Base-by-base conservation (phyloP, 2,113 vertebrate species). In the Oreochromis spilurus region DNA sequence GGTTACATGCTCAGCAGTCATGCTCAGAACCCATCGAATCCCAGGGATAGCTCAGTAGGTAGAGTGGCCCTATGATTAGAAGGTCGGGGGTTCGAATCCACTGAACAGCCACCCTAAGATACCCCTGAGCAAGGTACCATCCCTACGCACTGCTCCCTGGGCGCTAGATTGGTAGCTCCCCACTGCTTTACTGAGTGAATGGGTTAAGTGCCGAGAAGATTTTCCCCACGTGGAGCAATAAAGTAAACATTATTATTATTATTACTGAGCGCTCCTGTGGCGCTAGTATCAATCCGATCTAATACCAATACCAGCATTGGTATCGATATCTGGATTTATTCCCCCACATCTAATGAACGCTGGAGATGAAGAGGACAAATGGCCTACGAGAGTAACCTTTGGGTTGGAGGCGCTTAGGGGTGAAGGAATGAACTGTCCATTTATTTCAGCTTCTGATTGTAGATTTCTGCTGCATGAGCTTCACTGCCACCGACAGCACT, bases 1-100 rank as follows among this genome's bases (percentile, higher is more conserved):
- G 58, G 58, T 62, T 36, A 62, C 58, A 62, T 11, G 29, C 29
- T 62, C 29, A 34, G 58, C 58, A 19, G 10, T 60, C 16, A 60
- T 60, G 16, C 29, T 62, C 0, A 19, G 29, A 4, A 19, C 58
- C 58, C 0, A 1, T 34, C 0, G 2, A 19, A 19, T 19, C 29
- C 58, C 58, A 19, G 58, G 29, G 58, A 62, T 62, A 34, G 29
- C 29, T 34, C 29, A 62, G 57, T 60, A 60, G 57, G 0, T 6
- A 6, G 29, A 62, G 58, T 62, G 9, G 34, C 1, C 58, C 9
- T 11, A 62, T 34, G 16, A 62, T 9, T 62, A 62, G 29, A 62
- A 34, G 16, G 58, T 11, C 1, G 0, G 58, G 16, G 16, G 58
- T 34, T 34, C 0, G 8, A 62, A 60, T 34, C 58, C 16, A 62